Evolutionary conservation across 2,888 invertebrate species (phyloP), one percentile per base, ranked within the genome.

Genomic region (Chaetoderma sp.): DNA sequence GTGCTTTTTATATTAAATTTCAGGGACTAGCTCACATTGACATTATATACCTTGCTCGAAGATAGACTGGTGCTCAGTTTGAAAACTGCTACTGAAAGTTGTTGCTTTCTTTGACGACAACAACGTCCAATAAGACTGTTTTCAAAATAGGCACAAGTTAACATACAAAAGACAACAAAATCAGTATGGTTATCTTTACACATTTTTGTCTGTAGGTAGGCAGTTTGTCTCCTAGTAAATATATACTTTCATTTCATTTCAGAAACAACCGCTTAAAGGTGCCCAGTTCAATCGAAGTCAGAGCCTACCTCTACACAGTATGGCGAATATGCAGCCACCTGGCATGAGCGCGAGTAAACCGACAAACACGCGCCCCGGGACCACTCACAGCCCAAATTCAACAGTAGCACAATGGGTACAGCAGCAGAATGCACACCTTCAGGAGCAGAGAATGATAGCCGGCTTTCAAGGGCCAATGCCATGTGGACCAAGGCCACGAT

Each of bases 231-330:
- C n/a, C 10, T 10, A 8, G 8, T 8, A 52, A 56, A 32, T 18
- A 2, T 58, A 10, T 56, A 5, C 50, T 60, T 63, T 16, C 1
- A 25, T 52, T 65, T 32, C 57, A 21, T 90, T 90, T 65, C 89
- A 93, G 91, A 96, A 95, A 89, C 93, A 95, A 87, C 95, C 95
- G 3, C 89, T 94, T 78, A 96, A 96, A 89, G 91, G 93, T 86
- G 93, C 93, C 61, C 95, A 94, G 83, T 92, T 94, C 86, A 92
- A 92, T 85, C 91, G 94, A 27, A 67, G 60, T 16, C 66, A 71
- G 27, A 70, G 71, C 16, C 58, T 65, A 28, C 70, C 66, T 16
- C 73, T 74, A 63, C 74, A 69, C 47, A 69, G 65, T 44, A 75
- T 74, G 71, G 72, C 70, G 54, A 66, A 64, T 59, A 68, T 67